Percentiles rank a stretch among this genome's conserved stretches.
phyloP scores from a whole-genome alignment of 2,113 vertebrate genomes.

The Oryzias melastigma region DNA sequence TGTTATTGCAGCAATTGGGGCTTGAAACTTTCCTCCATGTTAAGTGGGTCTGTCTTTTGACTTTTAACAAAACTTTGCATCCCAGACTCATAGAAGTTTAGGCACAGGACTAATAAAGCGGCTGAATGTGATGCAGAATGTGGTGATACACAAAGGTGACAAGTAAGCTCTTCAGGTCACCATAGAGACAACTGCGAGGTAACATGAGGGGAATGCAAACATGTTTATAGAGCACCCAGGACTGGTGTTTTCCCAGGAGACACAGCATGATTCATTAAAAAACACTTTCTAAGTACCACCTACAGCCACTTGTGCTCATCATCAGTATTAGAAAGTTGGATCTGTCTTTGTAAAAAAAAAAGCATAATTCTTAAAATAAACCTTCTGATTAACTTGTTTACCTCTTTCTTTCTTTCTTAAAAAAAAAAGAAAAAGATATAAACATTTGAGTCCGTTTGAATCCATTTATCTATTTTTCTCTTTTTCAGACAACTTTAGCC shows the following conservation, averaged over 20 bases:
- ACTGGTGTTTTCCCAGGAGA: constrained; percentile 45
- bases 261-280: constrained; percentile 44
- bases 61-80: constrained; percentile 9
- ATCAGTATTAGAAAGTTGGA: not conserved
- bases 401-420: too few relatives aligned
- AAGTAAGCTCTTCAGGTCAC: constrained; percentile 38
- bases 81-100: constrained; percentile 11
- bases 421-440: not conserved
- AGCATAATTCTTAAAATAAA: not conserved
- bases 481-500: constrained; percentile 12
- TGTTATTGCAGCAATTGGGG: constrained; percentile 56
- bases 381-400: too few relatives aligned
- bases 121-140: not conserved
- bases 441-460: too few relatives aligned
- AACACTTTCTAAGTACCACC: constrained; percentile 16
- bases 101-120: not conserved
- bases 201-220: constrained; percentile 60
- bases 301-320: not conserved
- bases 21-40: constrained; percentile 34
- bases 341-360: not conserved
- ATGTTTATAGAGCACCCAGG: constrained; percentile 58
- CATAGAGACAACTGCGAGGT: constrained; percentile 45
- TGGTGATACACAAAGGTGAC: constrained; percentile 10
- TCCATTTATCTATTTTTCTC: not conserved
- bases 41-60: constrained; percentile 39